Conservation (phyloP, 2,888 invertebrate genomes). For the Synergus gifuensis region DNA sequence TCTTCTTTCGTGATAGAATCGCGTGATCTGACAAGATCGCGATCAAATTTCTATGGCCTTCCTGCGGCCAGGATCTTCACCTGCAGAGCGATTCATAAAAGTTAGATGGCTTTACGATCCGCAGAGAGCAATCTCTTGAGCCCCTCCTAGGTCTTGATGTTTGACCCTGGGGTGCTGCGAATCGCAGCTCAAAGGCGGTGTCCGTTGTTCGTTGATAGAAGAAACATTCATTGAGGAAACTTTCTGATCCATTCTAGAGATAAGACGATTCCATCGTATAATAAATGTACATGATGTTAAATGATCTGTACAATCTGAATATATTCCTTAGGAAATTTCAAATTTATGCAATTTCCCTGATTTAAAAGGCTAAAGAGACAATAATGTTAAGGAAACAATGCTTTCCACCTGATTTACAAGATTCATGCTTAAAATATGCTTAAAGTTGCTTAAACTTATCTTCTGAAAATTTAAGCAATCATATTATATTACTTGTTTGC, state of each 20-base stretch:
- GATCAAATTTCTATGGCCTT: conserved; percentile 70
- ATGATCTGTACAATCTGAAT: conserved; percentile 28
- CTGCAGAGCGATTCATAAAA: conserved; percentile 25
- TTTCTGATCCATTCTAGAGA: conserved; percentile 41
- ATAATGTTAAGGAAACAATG: not conserved
- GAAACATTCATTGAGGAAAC: conserved; percentile 41
- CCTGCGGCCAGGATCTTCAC: conserved; percentile 48
- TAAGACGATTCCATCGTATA: conserved; percentile 28
- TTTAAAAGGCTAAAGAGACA: not conserved
- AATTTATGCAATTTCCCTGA: conserved; percentile 14
- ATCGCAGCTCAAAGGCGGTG: conserved; percentile 41
- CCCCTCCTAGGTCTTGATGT: conserved; percentile 42
- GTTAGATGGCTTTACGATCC: conserved; percentile 29
- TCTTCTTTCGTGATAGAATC: conserved; percentile 57
- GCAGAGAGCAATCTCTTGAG: conserved; percentile 39
- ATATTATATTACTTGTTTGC: conserved; percentile 17
- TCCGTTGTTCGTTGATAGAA: conserved; percentile 40
- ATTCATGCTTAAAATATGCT: too few species aligned
- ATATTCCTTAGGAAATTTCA: conserved; percentile 16
- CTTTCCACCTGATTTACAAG: too few species aligned
- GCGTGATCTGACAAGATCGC: conserved; percentile 63
- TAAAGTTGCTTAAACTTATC: not conserved
- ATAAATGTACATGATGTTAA: conserved; percentile 39
- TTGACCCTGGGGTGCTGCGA: conserved; percentile 41
- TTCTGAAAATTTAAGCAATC: conserved; percentile 9